Conservation (phyloP, 2,113 vertebrate genomes). For the Egretta garzetta region DNA sequence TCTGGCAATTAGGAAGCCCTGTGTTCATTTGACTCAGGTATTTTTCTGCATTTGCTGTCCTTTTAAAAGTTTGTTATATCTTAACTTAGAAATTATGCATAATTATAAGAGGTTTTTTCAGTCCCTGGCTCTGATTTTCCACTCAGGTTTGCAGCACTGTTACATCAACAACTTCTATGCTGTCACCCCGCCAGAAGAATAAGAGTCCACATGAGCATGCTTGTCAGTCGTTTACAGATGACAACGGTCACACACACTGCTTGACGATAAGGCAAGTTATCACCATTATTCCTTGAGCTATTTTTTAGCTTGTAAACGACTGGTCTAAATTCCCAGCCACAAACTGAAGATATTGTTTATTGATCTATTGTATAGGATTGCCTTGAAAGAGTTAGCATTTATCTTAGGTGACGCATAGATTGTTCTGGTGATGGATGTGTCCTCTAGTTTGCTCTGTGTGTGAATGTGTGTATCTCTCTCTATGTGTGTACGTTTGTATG, state of each 20-base stretch:
- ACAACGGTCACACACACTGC: neutral
- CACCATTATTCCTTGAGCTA: constrained; percentile 32
- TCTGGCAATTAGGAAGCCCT: neutral
- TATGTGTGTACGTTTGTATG: neutral
- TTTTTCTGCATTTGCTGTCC: neutral
- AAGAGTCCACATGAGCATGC: neutral
- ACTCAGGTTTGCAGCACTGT: neutral
- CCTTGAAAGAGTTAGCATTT: constrained; percentile 36
- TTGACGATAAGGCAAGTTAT: neutral
- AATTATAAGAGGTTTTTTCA: neutral
- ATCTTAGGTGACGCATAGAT: constrained; percentile 9
- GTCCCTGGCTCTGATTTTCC: neutral
- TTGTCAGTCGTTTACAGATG: neutral
- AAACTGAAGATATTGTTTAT: constrained; percentile 31
- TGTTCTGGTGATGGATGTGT: neutral
- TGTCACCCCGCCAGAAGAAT: neutral
- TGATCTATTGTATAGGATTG: constrained; percentile 30
- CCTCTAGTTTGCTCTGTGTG: neutral
- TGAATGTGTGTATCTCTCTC: neutral
- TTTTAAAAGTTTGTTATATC: neutral
- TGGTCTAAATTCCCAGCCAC: neutral
- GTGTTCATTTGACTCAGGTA: neutral
- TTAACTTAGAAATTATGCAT: neutral
- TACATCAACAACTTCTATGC: neutral
- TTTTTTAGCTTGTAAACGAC: neutral